Evolutionary conservation across 2,113 vertebrate genomes (phyloP).

Genomic region (Motacilla tschutschensis): DNA sequence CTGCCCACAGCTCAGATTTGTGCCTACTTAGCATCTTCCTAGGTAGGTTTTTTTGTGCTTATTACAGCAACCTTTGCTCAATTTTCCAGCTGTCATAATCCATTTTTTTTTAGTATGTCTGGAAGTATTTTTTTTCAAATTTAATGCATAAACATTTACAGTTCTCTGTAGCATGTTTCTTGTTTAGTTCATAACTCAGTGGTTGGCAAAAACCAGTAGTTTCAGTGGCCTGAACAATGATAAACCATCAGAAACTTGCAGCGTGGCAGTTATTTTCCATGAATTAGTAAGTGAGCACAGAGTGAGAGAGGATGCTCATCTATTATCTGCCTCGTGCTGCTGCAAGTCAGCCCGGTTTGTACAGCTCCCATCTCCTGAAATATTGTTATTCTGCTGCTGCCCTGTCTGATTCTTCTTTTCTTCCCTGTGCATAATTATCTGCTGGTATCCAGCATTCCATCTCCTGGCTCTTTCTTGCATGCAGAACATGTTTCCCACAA

Average conservation of each 20-base stretch:
- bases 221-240: slow-evolving; percentile 37
- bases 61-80: slow-evolving; percentile 32
- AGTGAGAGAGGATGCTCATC: slow-evolving; percentile 1
- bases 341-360: slow-evolving; percentile 22
- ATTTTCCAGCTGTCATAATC: slow-evolving; percentile 36
- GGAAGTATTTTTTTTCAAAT: background rate
- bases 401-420: slow-evolving; percentile 19
- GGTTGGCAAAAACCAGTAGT: slow-evolving; percentile 40
- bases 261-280: slow-evolving; percentile 53
- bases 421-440: slow-evolving; percentile 73
- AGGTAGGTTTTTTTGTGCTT: background rate
- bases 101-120: background rate
- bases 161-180: background rate
- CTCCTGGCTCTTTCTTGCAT: slow-evolving; percentile 75
- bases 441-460: slow-evolving; percentile 71
- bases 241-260: slow-evolving; percentile 45
- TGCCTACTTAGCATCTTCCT: background rate
- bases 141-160: slow-evolving; percentile 27
- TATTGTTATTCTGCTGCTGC: slow-evolving; percentile 48
- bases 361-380: slow-evolving; percentile 35
- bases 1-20: background rate
- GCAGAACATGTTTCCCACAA: slow-evolving; percentile 81
- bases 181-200: slow-evolving; percentile 30
- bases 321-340: slow-evolving; percentile 41
- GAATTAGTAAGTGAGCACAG: slow-evolving; percentile 31